Conservation (phyloP, 2,797 vertebrate genomes). For the Enteromius radiatus region DNA sequence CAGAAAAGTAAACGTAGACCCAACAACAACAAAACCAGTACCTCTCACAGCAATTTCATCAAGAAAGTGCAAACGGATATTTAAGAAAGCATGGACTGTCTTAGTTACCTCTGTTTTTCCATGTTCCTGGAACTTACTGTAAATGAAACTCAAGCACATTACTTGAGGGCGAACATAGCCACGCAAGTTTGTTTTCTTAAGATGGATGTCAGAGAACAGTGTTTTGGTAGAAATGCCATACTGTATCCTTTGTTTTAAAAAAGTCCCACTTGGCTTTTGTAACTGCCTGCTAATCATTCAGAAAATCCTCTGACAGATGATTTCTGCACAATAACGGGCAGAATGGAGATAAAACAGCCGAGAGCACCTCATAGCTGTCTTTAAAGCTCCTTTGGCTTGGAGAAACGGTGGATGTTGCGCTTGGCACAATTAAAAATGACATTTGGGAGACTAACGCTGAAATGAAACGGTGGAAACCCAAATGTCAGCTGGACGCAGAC, state of each 20-base stretch:
- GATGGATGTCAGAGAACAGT: neutral
- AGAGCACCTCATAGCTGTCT: neutral
- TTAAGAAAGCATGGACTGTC: neutral
- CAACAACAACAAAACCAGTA: no score
- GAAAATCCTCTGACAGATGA: neutral
- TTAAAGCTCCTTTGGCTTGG: slow-evolving; percentile 25
- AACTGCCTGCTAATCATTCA: neutral
- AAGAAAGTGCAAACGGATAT: neutral
- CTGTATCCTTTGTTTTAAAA: neutral
- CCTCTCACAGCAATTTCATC: neutral
- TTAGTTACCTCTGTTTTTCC: neutral
- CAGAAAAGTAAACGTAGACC: neutral
- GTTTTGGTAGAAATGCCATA: neutral
- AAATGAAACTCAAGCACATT: neutral
- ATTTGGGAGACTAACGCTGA: slow-evolving; percentile 43
- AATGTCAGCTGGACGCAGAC: slow-evolving; percentile 54
- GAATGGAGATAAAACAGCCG: slow-evolving; percentile 25
- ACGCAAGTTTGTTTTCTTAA: neutral
- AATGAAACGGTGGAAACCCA: slow-evolving; percentile 45
- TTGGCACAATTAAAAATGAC: slow-evolving; percentile 35
- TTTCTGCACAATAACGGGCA: slow-evolving; percentile 15
- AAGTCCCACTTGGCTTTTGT: neutral
- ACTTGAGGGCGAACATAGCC: neutral
- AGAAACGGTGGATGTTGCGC: slow-evolving; percentile 22
- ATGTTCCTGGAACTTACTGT: neutral